phyloP scores from a whole-genome alignment of 1,140 invertebrate species.

The Aphis gossypii region DNA sequence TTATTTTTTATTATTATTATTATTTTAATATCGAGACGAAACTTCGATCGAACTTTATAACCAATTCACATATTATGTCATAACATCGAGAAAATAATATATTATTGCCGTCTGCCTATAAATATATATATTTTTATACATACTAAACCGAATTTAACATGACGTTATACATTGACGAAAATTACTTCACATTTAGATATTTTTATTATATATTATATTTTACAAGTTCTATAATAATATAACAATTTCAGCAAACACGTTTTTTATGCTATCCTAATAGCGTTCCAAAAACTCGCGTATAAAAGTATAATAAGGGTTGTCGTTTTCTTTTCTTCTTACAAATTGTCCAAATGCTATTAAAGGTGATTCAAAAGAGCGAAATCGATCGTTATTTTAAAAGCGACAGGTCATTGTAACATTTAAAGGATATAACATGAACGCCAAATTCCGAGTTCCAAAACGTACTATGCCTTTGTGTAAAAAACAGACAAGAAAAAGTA shows the following conservation, averaged over 20 bases:
- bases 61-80: not conserved
- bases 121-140: not conserved
- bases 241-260: not conserved
- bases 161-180: not conserved
- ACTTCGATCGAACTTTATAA: not conserved
- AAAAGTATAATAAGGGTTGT: not conserved
- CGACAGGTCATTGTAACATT: not conserved
- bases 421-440: not conserved
- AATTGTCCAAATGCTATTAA: not conserved
- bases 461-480: not conserved
- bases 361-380: not conserved
- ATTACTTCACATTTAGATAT: not conserved
- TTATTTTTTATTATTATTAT: not conserved
- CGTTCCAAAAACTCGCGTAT: not conserved
- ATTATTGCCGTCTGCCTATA: not conserved
- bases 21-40: not conserved
- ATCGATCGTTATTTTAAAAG: not conserved
- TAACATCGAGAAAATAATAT: not conserved
- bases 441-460: not conserved
- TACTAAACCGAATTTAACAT: no score
- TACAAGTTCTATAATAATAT: not conserved
- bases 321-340: not conserved
- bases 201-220: not conserved
- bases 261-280: not conserved
- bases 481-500: not conserved